phyloP scores from a whole-genome alignment of 2,888 invertebrate species.

The Andricus curvator region DNA sequence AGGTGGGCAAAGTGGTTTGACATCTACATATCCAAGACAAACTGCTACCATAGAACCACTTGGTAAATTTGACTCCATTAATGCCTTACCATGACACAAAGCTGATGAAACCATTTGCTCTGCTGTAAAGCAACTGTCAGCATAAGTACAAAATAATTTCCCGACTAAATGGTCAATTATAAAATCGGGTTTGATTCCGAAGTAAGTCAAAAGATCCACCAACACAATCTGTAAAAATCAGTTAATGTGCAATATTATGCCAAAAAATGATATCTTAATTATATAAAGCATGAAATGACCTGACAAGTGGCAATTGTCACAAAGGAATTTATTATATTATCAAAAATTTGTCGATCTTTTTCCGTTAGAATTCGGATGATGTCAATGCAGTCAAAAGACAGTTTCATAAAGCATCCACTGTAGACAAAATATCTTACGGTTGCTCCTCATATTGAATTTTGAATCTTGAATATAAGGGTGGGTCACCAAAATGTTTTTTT shows the following conservation, averaged over 20 bases:
- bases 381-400: constrained; percentile 84
- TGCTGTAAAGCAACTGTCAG: too few relatives aligned
- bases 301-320: constrained; percentile 88
- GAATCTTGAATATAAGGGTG: neutral
- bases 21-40: constrained; percentile 83
- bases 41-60: constrained; percentile 94
- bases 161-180: constrained; percentile 90
- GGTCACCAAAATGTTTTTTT: too few relatives aligned
- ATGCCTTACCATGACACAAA: constrained; percentile 68
- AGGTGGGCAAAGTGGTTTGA: constrained; percentile 84
- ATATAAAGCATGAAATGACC: constrained; percentile 32
- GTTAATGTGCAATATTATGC: too few relatives aligned
- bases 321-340: constrained; percentile 86
- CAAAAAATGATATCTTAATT: constrained; percentile 62
- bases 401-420: constrained; percentile 79
- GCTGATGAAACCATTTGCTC: constrained; percentile 69
- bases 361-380: constrained; percentile 83
- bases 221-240: constrained; percentile 80
- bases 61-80: constrained; percentile 76
- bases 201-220: constrained; percentile 83
- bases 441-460: neutral
- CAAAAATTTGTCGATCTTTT: constrained; percentile 82
- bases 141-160: too few relatives aligned
- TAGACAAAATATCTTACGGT: neutral
- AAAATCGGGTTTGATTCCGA: constrained; percentile 85